Percentiles rank a stretch among this genome's conserved stretches.
Conservation (phyloP, 2,113 vertebrate genomes). For the Hyperopisus bebe region DNA sequence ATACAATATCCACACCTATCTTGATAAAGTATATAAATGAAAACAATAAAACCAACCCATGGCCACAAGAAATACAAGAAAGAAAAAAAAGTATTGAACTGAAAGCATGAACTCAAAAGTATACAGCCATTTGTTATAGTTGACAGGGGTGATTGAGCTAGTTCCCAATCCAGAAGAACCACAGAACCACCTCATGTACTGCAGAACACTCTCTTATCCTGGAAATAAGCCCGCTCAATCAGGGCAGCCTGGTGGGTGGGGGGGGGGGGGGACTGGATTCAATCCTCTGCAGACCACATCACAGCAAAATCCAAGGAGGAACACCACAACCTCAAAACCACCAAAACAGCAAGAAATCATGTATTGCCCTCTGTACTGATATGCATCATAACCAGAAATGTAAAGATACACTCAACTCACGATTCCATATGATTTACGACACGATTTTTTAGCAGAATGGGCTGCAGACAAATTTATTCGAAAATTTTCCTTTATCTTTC, state of each 20-base stretch:
- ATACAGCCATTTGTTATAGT: not conserved
- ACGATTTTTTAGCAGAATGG: too few relatives aligned
- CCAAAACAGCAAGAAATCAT: not conserved
- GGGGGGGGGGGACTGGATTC: not conserved
- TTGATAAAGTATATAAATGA: not conserved
- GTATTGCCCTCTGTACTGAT: not conserved
- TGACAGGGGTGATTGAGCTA: not conserved
- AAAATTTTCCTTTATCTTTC: too few relatives aligned
- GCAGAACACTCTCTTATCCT: not conserved
- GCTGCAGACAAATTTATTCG: too few relatives aligned
- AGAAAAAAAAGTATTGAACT: not conserved
- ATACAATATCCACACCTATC: not conserved
- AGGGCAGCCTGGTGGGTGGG: not conserved
- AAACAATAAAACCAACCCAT: not conserved
- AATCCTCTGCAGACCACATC: not conserved
- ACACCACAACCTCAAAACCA: not conserved
- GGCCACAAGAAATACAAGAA: not conserved
- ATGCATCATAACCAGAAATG: not conserved
- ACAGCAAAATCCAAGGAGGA: not conserved
- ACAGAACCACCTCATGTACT: not conserved
- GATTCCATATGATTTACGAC: too few relatives aligned
- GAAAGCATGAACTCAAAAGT: not conserved
- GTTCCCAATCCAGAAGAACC: not conserved
- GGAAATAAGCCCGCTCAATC: not conserved
- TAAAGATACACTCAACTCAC: too few relatives aligned